Evolutionary conservation across 1,140 invertebrate genomes (phyloP).

Genomic region (Heterodera carotae): DNA sequence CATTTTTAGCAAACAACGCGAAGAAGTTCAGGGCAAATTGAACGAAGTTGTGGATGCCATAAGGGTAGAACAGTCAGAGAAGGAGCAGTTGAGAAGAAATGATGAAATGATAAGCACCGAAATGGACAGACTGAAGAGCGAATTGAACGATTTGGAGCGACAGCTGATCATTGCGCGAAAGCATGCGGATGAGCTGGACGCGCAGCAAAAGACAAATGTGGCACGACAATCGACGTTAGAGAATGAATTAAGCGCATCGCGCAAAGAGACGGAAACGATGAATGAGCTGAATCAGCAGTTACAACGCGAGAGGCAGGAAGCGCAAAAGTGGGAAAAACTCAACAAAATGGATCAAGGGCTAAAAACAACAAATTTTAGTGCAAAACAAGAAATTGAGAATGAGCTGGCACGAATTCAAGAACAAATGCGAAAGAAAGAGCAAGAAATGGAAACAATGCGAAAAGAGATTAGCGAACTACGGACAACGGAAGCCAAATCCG

Average conservation of each 20-base stretch:
- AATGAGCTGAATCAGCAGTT: slow-evolving; percentile 62
- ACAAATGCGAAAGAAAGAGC: slow-evolving; percentile 62
- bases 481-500: slow-evolving; percentile 49
- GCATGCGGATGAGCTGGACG: slow-evolving; percentile 63
- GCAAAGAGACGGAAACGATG: slow-evolving; percentile 59
- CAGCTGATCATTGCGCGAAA: slow-evolving; percentile 59
- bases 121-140: slow-evolving; percentile 57
- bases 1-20: slow-evolving; percentile 58
- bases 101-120: slow-evolving; percentile 49
- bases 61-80: slow-evolving; percentile 49
- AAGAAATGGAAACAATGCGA: slow-evolving; percentile 57
- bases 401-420: slow-evolving; percentile 56
- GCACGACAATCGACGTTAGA: slow-evolving; percentile 55
- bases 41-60: slow-evolving; percentile 53
- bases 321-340: slow-evolving; percentile 49
- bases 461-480: slow-evolving; percentile 56
- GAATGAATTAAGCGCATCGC: slow-evolving; percentile 54
- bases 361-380: too few relatives aligned
- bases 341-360: neutral
- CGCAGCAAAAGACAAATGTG: slow-evolving; percentile 61
- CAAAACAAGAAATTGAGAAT: slow-evolving; percentile 59
- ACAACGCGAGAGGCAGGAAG: slow-evolving; percentile 61
- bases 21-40: slow-evolving; percentile 54
- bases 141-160: slow-evolving; percentile 58
- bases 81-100: slow-evolving; percentile 46